Conservation (phyloP, 2,888 invertebrate species). For the Drosophila borborema region DNA sequence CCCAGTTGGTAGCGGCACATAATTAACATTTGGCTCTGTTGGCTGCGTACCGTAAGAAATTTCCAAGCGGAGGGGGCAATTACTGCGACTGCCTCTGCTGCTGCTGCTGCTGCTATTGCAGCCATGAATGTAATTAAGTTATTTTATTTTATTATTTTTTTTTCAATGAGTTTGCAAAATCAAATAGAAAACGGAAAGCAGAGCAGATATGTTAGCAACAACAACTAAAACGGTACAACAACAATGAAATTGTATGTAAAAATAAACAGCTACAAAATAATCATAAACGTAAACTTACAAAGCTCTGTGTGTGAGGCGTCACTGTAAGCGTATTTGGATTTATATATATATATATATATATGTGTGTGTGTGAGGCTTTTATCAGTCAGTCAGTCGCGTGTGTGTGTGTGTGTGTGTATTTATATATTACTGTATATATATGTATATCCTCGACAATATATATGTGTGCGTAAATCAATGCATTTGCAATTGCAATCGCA, state of each 20-base stretch:
- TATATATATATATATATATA: background rate
- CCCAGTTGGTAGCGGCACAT: conserved; percentile 46
- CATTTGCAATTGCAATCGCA: conserved; percentile 65
- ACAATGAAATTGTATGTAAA: conserved; percentile 36
- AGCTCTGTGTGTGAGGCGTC: conserved; percentile 39
- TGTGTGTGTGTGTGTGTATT: conserved; percentile 27
- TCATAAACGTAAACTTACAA: conserved; percentile 71
- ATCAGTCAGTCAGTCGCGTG: conserved; percentile 49
- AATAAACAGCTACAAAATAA: conserved; percentile 69
- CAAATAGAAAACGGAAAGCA: conserved; percentile 68
- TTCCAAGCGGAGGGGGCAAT: conserved; percentile 48
- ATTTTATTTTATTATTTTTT: background rate
- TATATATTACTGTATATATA: conserved; percentile 33
- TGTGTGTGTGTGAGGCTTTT: conserved; percentile 45
- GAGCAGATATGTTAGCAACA: conserved; percentile 61
- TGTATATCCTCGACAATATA: conserved; percentile 49
- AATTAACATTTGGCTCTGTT: conserved; percentile 76
- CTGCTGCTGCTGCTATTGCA: conserved; percentile 46
- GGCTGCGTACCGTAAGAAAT: conserved; percentile 68
- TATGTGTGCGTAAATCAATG: conserved; percentile 31
- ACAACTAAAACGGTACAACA: conserved; percentile 40
- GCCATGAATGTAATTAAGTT: conserved; percentile 42
- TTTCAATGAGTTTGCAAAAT: conserved; percentile 72
- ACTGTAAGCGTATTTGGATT: conserved; percentile 21
- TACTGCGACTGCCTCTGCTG: conserved; percentile 24